Percentiles rank a stretch among this genome's conserved stretches.
Conservation (phyloP, 1,140 invertebrate genomes). For the Ooceraea biroi region DNA sequence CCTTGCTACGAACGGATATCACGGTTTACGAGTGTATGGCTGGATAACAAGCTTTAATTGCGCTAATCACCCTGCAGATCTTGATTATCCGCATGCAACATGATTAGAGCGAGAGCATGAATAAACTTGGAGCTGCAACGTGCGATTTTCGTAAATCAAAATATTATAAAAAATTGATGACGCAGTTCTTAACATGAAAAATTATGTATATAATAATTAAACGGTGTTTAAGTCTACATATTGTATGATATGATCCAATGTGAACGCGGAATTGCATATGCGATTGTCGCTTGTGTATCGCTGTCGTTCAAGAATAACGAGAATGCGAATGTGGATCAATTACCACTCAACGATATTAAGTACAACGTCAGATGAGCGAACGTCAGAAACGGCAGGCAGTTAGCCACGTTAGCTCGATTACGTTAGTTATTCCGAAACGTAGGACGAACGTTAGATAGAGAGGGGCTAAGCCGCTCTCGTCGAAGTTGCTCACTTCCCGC, state of each 20-base stretch:
- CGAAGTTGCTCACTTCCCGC: conserved; percentile 85
- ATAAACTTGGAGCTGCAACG: background rate
- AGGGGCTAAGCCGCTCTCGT: conserved; percentile 61
- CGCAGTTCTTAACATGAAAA: background rate
- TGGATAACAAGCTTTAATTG: conserved; percentile 21
- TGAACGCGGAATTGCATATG: too few relatives aligned
- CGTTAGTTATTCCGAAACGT: conserved; percentile 68
- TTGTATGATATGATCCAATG: too few relatives aligned
- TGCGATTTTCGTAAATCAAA: too few relatives aligned
- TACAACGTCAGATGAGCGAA: background rate
- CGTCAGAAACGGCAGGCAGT: conserved; percentile 34
- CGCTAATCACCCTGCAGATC: conserved; percentile 5
- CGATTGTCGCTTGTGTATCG: too few relatives aligned
- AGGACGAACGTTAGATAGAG: conserved; percentile 37
- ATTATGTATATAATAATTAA: too few relatives aligned
- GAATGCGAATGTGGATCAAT: background rate
- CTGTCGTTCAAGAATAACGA: background rate
- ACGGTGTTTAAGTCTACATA: too few relatives aligned
- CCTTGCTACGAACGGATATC: background rate
- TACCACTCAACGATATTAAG: too few relatives aligned
- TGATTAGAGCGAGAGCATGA: background rate
- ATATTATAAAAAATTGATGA: too few relatives aligned
- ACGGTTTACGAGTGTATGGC: conserved; percentile 1
- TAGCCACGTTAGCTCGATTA: conserved; percentile 63
- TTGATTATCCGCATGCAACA: background rate